phyloP scores from a whole-genome alignment of 2,797 vertebrate genomes.

The Cirrhinus mrigala region DNA sequence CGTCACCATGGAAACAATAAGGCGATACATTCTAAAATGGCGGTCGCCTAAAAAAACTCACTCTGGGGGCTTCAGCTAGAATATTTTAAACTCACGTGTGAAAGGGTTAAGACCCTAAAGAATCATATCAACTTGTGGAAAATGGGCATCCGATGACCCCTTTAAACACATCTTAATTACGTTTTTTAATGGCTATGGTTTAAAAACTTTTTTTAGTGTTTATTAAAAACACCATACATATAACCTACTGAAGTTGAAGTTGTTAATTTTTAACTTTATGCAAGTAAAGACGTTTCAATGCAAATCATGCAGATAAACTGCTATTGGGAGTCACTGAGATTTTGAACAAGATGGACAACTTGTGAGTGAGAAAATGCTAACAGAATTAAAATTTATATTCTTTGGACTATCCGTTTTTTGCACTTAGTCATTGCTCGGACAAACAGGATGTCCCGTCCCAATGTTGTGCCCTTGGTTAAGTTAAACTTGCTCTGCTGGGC shows the following conservation, averaged over 20 bases:
- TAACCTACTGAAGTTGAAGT: background rate
- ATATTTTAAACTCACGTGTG: too few relatives aligned
- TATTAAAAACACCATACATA: slow-evolving; percentile 1
- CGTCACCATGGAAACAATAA: too few relatives aligned
- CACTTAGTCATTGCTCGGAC: background rate
- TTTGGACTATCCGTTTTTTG: background rate
- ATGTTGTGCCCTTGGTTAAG: too few relatives aligned
- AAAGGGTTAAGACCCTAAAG: too few relatives aligned
- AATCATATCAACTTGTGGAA: too few relatives aligned
- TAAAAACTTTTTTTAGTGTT: background rate
- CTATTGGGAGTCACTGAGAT: background rate
- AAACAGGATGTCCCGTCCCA: background rate
- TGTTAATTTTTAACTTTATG: background rate
- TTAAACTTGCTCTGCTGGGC: background rate
- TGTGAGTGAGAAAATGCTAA: background rate
- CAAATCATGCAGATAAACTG: background rate
- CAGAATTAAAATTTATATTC: background rate
- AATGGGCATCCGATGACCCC: too few relatives aligned
- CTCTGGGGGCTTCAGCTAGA: too few relatives aligned
- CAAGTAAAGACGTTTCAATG: background rate
- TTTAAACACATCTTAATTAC: background rate
- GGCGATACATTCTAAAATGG: too few relatives aligned
- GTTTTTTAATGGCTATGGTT: background rate
- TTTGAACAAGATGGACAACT: background rate
- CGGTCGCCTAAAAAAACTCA: too few relatives aligned